Conservation (phyloP, 1,140 invertebrate species). For the Parasteatoda tepidariorum region DNA sequence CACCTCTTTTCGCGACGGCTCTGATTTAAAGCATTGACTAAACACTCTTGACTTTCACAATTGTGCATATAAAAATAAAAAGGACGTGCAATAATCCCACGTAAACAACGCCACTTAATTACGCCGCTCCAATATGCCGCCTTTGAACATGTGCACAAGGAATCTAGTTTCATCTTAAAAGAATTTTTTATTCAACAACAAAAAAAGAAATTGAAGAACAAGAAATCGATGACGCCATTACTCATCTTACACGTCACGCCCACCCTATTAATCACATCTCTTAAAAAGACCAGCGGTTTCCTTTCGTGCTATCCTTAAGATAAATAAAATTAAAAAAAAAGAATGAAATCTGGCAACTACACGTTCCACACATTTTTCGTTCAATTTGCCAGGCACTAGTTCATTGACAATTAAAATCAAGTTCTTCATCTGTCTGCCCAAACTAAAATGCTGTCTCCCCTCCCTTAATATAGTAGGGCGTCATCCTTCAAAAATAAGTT, state of each 20-base stretch:
- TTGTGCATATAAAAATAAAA: too few species aligned
- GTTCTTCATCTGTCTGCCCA: slow-evolving; percentile 27
- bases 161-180: slow-evolving; percentile 28
- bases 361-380: not conserved
- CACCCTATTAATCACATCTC: slow-evolving; percentile 57
- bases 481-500: too few species aligned
- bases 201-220: slow-evolving; percentile 32
- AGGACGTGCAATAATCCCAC: too few species aligned
- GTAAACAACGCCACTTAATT: slow-evolving; percentile 18
- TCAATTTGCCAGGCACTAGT: not conserved
- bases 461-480: too few species aligned
- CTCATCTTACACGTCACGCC: slow-evolving; percentile 52
- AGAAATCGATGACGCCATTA: slow-evolving; percentile 57
- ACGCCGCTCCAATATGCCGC: not conserved
- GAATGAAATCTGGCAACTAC: not conserved
- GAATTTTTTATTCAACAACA: not conserved
- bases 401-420: slow-evolving; percentile 52
- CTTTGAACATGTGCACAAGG: not conserved
- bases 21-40: too few species aligned
- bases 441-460: too few species aligned
- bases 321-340: not conserved
- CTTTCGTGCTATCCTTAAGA: slow-evolving; percentile 5
- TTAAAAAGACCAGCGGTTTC: slow-evolving; percentile 49
- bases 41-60: too few species aligned
- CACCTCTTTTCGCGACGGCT: too few species aligned